These are phyloP conservation scores for Limnephilus rhombicus DNA, from an alignment of 2,888 invertebrate species.

Conservation along the genomic window DNA sequence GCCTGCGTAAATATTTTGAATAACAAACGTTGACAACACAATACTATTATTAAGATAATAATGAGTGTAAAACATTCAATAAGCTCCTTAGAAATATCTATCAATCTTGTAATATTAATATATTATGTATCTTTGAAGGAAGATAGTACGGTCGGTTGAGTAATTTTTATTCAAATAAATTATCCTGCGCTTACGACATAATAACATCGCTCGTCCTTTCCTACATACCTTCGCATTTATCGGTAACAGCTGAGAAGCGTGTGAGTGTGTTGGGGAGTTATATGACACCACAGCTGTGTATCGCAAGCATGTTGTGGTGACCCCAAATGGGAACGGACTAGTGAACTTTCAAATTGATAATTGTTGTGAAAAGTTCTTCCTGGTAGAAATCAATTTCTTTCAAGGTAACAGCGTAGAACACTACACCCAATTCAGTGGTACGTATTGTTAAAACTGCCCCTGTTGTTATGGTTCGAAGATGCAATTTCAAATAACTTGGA, in stretches of 20 bases:
- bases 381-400: background rate
- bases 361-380: background rate
- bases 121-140: background rate
- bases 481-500: background rate
- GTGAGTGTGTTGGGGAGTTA: slow-evolving; percentile 9
- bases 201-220: slow-evolving; percentile 15
- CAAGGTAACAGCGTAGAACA: too few species aligned
- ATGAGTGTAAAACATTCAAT: background rate
- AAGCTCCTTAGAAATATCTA: background rate
- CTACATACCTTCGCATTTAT: background rate
- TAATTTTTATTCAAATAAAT: slow-evolving; percentile 24
- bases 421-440: too few species aligned
- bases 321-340: background rate
- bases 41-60: background rate
- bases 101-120: background rate
- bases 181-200: background rate
- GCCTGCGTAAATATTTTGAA: background rate
- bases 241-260: slow-evolving; percentile 35
- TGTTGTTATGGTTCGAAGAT: too few species aligned
- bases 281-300: slow-evolving; percentile 41
- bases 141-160: slow-evolving; percentile 12
- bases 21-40: background rate
- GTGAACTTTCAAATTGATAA: background rate
- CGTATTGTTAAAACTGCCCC: too few species aligned
- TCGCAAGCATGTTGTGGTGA: background rate